Conservation (phyloP, 1,140 invertebrate genomes). For the Acromyrmex charruanus region DNA sequence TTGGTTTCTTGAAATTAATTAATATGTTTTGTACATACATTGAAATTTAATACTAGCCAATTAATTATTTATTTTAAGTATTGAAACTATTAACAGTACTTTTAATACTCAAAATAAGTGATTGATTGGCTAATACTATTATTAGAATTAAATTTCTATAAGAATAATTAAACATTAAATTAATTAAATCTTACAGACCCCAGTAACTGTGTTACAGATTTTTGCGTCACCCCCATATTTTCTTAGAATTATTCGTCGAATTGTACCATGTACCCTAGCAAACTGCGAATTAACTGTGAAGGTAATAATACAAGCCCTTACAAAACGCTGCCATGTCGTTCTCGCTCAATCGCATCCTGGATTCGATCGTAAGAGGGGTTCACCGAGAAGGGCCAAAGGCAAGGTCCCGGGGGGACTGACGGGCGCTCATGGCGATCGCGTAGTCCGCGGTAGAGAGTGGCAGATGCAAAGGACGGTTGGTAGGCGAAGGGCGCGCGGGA, state of each 20-base stretch:
- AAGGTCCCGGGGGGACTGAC: conserved; percentile 14
- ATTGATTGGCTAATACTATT: too few relatives aligned
- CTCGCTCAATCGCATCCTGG: conserved; percentile 25
- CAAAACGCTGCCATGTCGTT: conserved; percentile 15
- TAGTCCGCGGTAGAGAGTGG: conserved; percentile 28
- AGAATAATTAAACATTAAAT: too few relatives aligned
- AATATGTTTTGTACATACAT: too few relatives aligned
- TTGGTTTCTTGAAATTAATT: too few relatives aligned
- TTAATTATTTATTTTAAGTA: too few relatives aligned
- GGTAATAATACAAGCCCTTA: conserved; percentile 23
- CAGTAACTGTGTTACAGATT: too few relatives aligned
- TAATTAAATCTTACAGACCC: too few relatives aligned
- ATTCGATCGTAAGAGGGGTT: conserved; percentile 18
- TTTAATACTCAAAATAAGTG: too few relatives aligned
- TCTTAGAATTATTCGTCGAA: background rate
- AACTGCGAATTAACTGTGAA: background rate
- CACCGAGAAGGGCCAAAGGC: conserved; percentile 13
- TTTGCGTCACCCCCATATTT: background rate
- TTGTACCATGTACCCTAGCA: background rate
- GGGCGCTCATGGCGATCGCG: conserved; percentile 13
- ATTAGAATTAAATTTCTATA: too few relatives aligned
- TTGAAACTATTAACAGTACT: too few relatives aligned
- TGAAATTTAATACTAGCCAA: too few relatives aligned
- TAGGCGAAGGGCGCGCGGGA: conserved; percentile 66
- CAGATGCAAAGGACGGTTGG: conserved; percentile 68